Conservation (phyloP, 2,797 vertebrate species). For the Microhierax caerulescens region DNA sequence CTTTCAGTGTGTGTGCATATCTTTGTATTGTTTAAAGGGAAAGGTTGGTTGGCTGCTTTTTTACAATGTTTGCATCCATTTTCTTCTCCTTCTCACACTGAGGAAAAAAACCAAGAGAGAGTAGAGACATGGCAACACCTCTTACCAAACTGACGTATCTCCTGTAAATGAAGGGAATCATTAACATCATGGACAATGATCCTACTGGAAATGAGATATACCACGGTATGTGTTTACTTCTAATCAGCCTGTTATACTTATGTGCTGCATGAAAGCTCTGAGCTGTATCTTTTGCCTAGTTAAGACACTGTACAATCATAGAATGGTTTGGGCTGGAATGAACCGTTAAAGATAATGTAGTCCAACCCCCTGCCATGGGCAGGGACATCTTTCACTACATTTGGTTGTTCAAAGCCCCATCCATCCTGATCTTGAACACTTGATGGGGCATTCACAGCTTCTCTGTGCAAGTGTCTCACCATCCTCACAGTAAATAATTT, state of each 20-base stretch:
- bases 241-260: not conserved
- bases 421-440: not conserved
- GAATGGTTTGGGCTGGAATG: not conserved
- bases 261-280: not conserved
- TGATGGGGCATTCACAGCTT: not conserved
- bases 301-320: not conserved
- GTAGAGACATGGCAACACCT: not conserved
- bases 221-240: not conserved
- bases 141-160: not conserved
- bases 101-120: not conserved
- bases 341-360: not conserved
- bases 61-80: not conserved
- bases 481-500: not conserved
- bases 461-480: not conserved
- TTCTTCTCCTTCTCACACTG: not conserved
- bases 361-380: too few species aligned
- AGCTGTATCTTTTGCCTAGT: not conserved
- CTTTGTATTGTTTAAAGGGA: not conserved
- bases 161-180: not conserved
- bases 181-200: not conserved
- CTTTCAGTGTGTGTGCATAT: not conserved
- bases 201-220: not conserved
- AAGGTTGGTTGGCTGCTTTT: not conserved
- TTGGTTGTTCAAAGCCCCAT: not conserved
- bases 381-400: not conserved